Percentiles rank a stretch among this genome's conserved stretches.
Conservation (phyloP, 2,888 invertebrate genomes). For the Melanostoma scalare region DNA sequence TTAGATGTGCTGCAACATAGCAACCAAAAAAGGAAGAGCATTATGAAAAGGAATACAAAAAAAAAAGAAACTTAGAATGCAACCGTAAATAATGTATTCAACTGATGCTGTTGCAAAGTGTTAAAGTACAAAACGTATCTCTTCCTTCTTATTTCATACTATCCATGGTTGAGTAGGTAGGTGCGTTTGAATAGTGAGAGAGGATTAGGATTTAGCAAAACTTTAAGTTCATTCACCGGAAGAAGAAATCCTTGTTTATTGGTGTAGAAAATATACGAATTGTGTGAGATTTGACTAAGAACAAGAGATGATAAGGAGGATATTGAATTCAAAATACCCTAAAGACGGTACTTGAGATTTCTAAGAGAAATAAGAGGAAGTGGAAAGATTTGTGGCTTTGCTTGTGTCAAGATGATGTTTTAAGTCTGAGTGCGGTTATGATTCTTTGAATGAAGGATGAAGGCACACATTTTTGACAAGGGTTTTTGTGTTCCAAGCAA, state of each 20-base stretch:
- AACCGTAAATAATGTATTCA: constrained; percentile 28
- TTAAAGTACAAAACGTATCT: constrained; percentile 16
- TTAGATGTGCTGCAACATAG: constrained; percentile 37
- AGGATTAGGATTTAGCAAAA: constrained; percentile 17
- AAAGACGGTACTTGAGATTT: background rate
- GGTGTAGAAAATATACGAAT: constrained; percentile 52
- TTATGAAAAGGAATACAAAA: background rate
- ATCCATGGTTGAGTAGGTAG: background rate
- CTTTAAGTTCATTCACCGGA: constrained; percentile 57
- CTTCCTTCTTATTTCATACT: background rate
- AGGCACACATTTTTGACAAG: too few relatives aligned
- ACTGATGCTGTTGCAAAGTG: constrained; percentile 23
- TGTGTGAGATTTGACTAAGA: constrained; percentile 7
- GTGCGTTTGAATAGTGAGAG: background rate
- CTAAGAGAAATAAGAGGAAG: constrained; percentile 6
- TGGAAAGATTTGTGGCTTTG: constrained; percentile 19
- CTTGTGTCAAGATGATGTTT: background rate
- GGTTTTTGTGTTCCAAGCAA: too few relatives aligned
- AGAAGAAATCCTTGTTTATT: constrained; percentile 42
- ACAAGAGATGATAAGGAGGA: constrained; percentile 2
- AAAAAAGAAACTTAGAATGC: constrained; percentile 24
- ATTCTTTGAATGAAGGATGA: too few relatives aligned
- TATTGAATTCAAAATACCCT: constrained; percentile 23
- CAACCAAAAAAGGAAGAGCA: background rate
- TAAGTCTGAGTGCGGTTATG: background rate